These are phyloP conservation scores for Caenorhabditis drosophilae DNA, from an alignment of 2,888 invertebrate species.

Conservation along the genomic window DNA sequence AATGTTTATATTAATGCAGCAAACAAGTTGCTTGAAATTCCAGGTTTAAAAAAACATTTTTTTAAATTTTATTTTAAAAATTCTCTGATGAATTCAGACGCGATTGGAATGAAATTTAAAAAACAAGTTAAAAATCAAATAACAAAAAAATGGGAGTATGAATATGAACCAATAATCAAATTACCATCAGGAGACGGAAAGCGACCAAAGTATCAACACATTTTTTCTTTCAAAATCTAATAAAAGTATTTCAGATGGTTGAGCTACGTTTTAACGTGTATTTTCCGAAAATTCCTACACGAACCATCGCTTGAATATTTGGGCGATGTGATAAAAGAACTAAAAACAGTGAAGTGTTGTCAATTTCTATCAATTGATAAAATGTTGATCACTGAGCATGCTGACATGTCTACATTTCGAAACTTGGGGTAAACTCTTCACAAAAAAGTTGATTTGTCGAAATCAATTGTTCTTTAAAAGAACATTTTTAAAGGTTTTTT, in stretches of 20 bases:
- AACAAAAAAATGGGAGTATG: slow-evolving; percentile 3
- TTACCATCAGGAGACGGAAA: slow-evolving; percentile 6
- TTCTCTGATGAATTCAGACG: too few relatives aligned
- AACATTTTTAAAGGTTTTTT: neutral
- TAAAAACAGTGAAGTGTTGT: slow-evolving; percentile 5
- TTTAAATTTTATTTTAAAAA: too few relatives aligned
- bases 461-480: neutral
- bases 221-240: too few relatives aligned
- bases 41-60: too few relatives aligned
- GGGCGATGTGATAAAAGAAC: slow-evolving; percentile 19
- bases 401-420: slow-evolving; percentile 16
- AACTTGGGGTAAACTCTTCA: slow-evolving; percentile 5
- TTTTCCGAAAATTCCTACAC: slow-evolving; percentile 36
- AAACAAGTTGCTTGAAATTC: neutral
- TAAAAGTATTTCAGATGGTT: too few relatives aligned
- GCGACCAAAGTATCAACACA: too few relatives aligned
- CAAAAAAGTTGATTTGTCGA: neutral
- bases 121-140: neutral
- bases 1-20: slow-evolving; percentile 14
- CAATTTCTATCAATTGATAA: slow-evolving; percentile 27
- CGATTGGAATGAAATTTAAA: slow-evolving; percentile 21
- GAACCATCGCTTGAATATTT: slow-evolving; percentile 27
- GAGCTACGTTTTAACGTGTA: slow-evolving; percentile 17
- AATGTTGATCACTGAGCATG: slow-evolving; percentile 19
- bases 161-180: slow-evolving; percentile 15